Evolutionary conservation across 2,113 vertebrate species (phyloP).

Genomic region (Motacilla tschutschensis): DNA sequence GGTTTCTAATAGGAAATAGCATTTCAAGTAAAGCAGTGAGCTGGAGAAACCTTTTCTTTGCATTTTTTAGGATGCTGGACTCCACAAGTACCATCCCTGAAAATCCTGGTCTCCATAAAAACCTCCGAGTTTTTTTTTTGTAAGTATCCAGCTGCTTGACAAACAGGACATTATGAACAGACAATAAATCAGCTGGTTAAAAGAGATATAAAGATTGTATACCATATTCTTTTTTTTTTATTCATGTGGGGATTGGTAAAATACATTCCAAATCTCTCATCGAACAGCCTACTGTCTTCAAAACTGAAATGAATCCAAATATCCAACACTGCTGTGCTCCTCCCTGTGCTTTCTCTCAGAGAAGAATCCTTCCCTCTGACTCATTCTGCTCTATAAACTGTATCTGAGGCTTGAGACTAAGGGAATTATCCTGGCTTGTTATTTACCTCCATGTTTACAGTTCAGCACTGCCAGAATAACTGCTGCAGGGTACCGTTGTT

Average conservation of each 20-base stretch:
- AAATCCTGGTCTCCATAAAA: constrained; percentile 58
- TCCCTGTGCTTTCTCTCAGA: not conserved
- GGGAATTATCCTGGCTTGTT: not conserved
- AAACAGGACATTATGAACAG: not conserved
- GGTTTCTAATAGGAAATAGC: not conserved
- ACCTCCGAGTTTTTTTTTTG: not conserved
- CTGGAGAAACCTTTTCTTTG: constrained; percentile 60
- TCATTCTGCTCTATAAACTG: not conserved
- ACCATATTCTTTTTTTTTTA: not conserved
- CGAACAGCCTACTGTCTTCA: not conserved
- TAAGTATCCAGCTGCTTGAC: constrained; percentile 56
- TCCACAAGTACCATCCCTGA: constrained; percentile 51
- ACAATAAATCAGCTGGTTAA: not conserved
- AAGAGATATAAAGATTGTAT: not conserved
- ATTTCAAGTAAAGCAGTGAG: constrained; percentile 29
- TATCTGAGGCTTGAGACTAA: not conserved
- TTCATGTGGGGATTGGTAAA: not conserved
- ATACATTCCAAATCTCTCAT: not conserved
- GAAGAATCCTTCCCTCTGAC: not conserved
- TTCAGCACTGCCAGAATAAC: not conserved
- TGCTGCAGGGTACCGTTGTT: not conserved
- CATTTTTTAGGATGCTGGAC: constrained; percentile 54
- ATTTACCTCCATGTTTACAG: not conserved
- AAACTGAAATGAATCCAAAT: not conserved
- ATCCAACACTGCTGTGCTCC: not conserved